phyloP scores from a whole-genome alignment of 1,140 invertebrate genomes.

The Drosophila sp. region DNA sequence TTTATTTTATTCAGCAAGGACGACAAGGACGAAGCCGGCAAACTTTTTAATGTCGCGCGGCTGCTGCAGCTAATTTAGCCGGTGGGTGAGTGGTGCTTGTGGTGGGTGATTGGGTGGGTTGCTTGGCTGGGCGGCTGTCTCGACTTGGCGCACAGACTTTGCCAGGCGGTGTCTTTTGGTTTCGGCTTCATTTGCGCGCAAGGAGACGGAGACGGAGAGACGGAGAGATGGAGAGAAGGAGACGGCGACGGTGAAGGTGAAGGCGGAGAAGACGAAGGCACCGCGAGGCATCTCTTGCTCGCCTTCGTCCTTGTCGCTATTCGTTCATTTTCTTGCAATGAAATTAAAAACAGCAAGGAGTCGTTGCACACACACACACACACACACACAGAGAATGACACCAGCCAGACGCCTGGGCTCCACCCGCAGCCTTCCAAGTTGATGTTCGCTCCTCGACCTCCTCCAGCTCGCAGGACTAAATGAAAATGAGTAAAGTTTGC shows the following conservation, averaged over 20 bases:
- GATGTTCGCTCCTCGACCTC: not conserved
- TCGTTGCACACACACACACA: constrained; percentile 63
- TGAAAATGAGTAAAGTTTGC: constrained; percentile 79
- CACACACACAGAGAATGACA: constrained; percentile 36
- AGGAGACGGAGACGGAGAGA: not conserved
- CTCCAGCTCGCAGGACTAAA: constrained; percentile 41
- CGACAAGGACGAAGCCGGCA: constrained; percentile 56
- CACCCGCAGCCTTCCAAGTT: constrained; percentile 39
- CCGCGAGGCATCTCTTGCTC: constrained; percentile 33
- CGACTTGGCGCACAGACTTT: constrained; percentile 70
- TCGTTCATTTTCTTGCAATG: constrained; percentile 74
- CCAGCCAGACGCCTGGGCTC: constrained; percentile 17
- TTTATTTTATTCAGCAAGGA: constrained; percentile 43
- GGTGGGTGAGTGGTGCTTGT: constrained; percentile 12
- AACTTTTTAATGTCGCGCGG: constrained; percentile 82
- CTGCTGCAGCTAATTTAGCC: constrained; percentile 77
- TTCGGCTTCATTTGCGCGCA: constrained; percentile 72
- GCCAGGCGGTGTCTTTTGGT: constrained; percentile 68
- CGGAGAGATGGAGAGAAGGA: not conserved
- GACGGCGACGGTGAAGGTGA: not conserved
- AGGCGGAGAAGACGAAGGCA: not conserved
- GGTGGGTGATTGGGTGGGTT: not conserved
- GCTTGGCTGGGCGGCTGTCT: not conserved
- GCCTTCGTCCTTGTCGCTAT: constrained; percentile 40
- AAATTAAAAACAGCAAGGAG: constrained; percentile 84